phyloP scores from a whole-genome alignment of 2,113 vertebrate genomes.

The Coregonus clupeaformis region DNA sequence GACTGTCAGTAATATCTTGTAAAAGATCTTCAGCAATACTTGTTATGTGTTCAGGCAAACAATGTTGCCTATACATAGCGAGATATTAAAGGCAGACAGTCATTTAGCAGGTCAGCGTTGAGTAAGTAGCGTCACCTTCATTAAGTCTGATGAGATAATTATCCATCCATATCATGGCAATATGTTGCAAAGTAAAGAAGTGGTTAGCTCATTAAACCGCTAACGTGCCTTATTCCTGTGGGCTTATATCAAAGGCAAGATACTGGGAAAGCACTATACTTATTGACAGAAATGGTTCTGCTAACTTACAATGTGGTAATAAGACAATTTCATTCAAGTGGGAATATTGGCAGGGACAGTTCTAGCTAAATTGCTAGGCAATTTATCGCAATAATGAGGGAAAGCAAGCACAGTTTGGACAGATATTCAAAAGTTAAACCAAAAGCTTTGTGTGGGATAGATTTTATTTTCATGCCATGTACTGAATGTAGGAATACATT shows the following conservation, averaged over 20 bases:
- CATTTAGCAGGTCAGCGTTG: conserved; percentile 61
- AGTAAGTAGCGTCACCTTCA: conserved; percentile 53
- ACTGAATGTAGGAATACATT: too few relatives aligned
- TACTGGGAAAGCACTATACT: conserved; percentile 34
- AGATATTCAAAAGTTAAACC: too few relatives aligned
- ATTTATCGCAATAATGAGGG: background rate
- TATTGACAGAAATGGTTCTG: background rate
- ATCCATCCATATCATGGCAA: conserved; percentile 69
- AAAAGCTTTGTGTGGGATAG: too few relatives aligned
- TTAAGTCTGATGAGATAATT: conserved; percentile 72
- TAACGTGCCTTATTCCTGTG: conserved; percentile 43
- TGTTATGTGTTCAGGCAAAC: conserved; percentile 13
- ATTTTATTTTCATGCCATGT: too few relatives aligned
- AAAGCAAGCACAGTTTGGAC: background rate
- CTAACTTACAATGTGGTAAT: background rate
- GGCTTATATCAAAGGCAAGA: conserved; percentile 39
- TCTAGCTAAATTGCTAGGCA: background rate
- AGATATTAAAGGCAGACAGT: conserved; percentile 39
- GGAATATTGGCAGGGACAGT: background rate
- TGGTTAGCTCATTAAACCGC: conserved; percentile 56
- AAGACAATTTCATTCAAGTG: too few relatives aligned
- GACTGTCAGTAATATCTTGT: background rate
- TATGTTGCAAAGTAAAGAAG: conserved; percentile 60
- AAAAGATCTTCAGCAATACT: background rate
- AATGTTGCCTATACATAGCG: conserved; percentile 26